These are phyloP conservation scores for Epirrita christyi DNA, from an alignment of 2,888 invertebrate species.

Conservation along the genomic window DNA sequence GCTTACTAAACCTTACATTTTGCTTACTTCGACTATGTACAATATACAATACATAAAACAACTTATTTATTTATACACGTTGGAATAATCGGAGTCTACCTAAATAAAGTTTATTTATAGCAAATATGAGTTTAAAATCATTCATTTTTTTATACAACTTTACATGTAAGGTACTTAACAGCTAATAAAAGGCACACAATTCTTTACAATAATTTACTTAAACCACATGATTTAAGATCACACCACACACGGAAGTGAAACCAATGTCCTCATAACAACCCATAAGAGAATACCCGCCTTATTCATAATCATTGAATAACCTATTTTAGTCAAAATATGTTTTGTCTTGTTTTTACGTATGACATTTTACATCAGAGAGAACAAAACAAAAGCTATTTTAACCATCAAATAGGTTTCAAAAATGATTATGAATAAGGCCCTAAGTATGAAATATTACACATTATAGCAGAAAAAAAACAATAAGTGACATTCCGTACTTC, in stretches of 20 bases:
- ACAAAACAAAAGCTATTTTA: too few species aligned
- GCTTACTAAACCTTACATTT: too few species aligned
- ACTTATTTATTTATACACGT: constrained; percentile 35
- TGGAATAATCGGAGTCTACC: constrained; percentile 41
- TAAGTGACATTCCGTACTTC: too few species aligned
- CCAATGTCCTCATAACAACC: not conserved
- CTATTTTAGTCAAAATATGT: too few species aligned
- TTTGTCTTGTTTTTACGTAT: too few species aligned
- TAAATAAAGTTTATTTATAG: constrained; percentile 10
- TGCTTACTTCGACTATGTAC: constrained; percentile 31
- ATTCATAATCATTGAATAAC: too few species aligned
- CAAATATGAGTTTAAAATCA: constrained; percentile 6
- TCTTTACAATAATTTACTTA: constrained; percentile 31
- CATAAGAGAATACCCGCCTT: not conserved
- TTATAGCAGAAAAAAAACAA: not conserved
- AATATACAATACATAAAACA: constrained; percentile 42
- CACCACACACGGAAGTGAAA: not conserved
- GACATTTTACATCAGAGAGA: too few species aligned
- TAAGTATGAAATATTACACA: not conserved
- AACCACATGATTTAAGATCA: constrained; percentile 11
- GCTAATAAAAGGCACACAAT: constrained; percentile 66
- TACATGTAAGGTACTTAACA: constrained; percentile 47
- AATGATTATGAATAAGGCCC: too few species aligned
- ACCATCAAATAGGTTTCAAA: too few species aligned
- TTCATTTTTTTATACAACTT: constrained; percentile 22